Evolutionary conservation across 2,113 vertebrate species (phyloP).

Genomic region (mouse (Mus musculus)): DNA sequence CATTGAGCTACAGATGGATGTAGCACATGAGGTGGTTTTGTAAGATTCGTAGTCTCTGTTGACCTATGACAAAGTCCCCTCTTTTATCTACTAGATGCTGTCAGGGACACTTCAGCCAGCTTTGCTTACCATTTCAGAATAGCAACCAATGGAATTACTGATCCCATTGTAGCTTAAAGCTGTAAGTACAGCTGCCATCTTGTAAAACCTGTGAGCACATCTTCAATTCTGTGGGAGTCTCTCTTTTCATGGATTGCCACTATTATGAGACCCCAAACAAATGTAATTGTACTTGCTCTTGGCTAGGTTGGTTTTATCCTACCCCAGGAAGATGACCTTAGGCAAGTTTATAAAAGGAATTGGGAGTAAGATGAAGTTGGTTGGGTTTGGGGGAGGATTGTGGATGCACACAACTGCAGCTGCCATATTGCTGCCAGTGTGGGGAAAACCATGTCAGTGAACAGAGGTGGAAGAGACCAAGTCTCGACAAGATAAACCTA

Average conservation of each 20-base stretch:
- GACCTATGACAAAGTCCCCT: neutral
- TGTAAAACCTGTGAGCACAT: neutral
- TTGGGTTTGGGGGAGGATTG: neutral
- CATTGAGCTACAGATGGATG: neutral
- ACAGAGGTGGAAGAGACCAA: neutral
- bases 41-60: neutral
- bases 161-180: neutral
- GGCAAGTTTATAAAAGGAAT: neutral
- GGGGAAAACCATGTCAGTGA: neutral
- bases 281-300: neutral
- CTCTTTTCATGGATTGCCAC: neutral
- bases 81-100: neutral
- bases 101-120: neutral
- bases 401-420: neutral
- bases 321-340: neutral
- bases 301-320: neutral
- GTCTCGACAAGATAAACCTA: neutral
- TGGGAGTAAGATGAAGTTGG: neutral
- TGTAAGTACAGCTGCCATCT: neutral
- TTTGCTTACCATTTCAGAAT: neutral
- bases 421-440: neutral
- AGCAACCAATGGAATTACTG: neutral
- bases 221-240: neutral
- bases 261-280: neutral
- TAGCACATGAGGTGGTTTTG: neutral